Conservation (phyloP, 2,888 invertebrate genomes). For the Acheta domesticus region DNA sequence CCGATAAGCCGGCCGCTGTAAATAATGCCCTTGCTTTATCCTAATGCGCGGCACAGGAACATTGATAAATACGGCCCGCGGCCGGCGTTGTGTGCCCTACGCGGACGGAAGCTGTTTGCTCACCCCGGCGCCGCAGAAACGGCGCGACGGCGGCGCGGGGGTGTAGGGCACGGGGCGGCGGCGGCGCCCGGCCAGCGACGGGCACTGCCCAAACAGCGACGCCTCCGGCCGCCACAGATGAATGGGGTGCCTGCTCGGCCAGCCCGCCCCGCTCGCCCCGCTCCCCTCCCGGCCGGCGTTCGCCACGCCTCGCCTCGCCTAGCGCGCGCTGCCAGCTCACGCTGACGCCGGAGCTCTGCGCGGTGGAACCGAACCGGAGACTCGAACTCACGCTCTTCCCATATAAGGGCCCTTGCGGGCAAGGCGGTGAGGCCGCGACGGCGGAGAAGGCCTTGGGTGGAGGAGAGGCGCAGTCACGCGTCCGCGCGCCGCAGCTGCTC, state of each 20-base stretch:
- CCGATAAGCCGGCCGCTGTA: not conserved
- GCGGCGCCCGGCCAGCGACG: too few relatives aligned
- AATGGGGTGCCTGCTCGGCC: not conserved
- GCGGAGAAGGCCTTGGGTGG: not conserved
- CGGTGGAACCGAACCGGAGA: not conserved
- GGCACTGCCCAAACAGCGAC: not conserved
- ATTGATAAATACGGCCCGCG: constrained; percentile 4
- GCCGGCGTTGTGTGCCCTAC: not conserved
- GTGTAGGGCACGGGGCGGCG: too few relatives aligned
- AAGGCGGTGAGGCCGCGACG: not conserved
- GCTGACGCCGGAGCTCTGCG: too few relatives aligned
- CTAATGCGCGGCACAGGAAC: not conserved
- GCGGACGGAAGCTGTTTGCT: too few relatives aligned
- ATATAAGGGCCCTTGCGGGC: not conserved
- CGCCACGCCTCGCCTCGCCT: too few relatives aligned
- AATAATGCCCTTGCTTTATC: not conserved
- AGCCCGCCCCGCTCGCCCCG: not conserved
- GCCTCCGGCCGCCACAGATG: not conserved
- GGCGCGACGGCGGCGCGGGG: too few relatives aligned
- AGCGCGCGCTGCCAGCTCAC: too few relatives aligned
- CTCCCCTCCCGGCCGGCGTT: not conserved
- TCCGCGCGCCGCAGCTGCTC: not conserved
- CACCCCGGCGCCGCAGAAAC: too few relatives aligned
- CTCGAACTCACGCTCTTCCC: constrained; percentile 1
- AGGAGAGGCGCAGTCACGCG: not conserved